Conservation (phyloP, 2,113 vertebrate species). For the Neodontobutis hainanensis region DNA sequence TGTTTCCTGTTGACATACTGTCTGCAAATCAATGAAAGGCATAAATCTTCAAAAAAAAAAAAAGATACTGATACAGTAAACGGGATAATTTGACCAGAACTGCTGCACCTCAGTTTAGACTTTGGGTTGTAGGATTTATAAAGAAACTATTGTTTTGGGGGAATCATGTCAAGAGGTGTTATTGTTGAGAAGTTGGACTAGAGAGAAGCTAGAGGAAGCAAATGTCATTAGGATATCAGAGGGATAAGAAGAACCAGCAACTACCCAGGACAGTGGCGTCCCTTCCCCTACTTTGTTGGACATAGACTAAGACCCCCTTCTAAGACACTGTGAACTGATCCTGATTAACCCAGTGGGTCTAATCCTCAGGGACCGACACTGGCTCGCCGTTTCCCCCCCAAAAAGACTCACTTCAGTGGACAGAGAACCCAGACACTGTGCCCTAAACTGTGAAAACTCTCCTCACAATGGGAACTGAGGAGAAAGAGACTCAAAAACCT, state of each 20-base stretch:
- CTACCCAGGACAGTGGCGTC: conserved; percentile 68
- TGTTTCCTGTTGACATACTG: too few species aligned
- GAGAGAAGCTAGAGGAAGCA: conserved; percentile 41
- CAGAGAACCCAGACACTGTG: conserved; percentile 77
- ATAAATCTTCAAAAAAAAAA: too few species aligned
- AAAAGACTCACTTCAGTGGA: conserved; percentile 80
- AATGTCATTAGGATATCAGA: conserved; percentile 48
- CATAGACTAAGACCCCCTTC: conserved; percentile 74
- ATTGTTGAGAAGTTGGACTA: conserved; percentile 32
- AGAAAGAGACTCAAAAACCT: conserved; percentile 64
- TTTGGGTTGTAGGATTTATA: too few species aligned
- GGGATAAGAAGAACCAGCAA: conserved; percentile 50
- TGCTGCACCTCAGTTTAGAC: too few species aligned
- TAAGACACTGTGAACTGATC: conserved; percentile 79
- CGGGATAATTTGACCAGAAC: too few species aligned
- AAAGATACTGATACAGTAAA: too few species aligned
- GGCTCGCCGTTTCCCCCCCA: conserved; percentile 41
- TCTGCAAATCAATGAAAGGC: too few species aligned
- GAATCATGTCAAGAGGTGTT: conserved; percentile 29
- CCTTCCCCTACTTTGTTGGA: conserved; percentile 67
- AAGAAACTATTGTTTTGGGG: conserved; percentile 7
- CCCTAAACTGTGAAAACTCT: conserved; percentile 83
- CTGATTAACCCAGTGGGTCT: conserved; percentile 80
- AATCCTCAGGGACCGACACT: conserved; percentile 73
- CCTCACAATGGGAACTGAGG: conserved; percentile 72